Evolutionary conservation across 53 echinoderm and acorn worm genomes (phyloP), one percentile per base, ranked within the genome.

Genomic region (Apostichopus leukothele): DNA sequence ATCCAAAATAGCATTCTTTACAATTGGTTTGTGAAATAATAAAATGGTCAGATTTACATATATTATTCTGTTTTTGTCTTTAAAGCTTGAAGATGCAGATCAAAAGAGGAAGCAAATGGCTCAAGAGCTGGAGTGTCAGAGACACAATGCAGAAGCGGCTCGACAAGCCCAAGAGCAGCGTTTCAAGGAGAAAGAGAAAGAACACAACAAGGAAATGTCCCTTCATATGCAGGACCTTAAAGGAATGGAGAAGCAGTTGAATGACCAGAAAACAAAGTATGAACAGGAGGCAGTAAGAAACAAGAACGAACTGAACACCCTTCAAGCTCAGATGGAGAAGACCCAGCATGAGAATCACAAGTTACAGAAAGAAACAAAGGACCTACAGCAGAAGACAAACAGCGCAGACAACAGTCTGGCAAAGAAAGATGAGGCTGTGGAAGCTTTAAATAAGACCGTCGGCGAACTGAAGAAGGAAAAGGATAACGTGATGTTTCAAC

Each of bases 111-210:
- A 96, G 79, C 92, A 91, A 12, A 73, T 92, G 16, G 86, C 91
- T 67, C 92, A 97, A 90, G 97, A 97, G 50, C 75, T 97, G 57
- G 92, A 97, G 73, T 97, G 97, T 84, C 95, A 97, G 75, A 93
- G 97, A 39, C 97, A 97, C 92, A 97, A 97, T 75, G 95, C 95
- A 54, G 94, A 95, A 52, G 95, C 95, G n/a, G 95, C 94, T 73
- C 83, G 95, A 10, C 76, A 92, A 25, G 78, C 92, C 25, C 92
- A 94, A 74, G 95, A 95, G 75, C 92, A 92, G 84, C 80, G 90
- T 10, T 89, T 92, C 88, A 97, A 97, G 78, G 97, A 95, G 75
- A 87, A 84, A 57, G 77, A 97, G 81, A 95, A 95, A 84, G 92
- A 95, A 23, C 95, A 95, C 54, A 97, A 95, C 39, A 87, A 92